Percentiles rank a stretch among this genome's conserved stretches.
Evolutionary conservation across 2,888 invertebrate species (phyloP).

Genomic region (Lagria hirta): DNA sequence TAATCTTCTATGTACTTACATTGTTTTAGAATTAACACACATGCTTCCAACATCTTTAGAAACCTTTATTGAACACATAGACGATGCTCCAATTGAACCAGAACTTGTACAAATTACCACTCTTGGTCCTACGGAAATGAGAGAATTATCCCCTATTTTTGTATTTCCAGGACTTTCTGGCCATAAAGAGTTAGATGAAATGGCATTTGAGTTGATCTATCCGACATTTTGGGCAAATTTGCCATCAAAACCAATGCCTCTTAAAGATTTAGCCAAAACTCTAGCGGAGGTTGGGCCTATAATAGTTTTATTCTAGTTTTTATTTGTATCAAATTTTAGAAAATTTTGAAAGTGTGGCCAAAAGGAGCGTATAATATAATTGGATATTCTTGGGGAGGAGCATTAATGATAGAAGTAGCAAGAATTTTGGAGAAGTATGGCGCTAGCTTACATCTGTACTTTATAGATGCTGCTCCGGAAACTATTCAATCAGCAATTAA

Average conservation of each 20-base stretch:
- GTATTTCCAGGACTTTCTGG: slow-evolving; percentile 51
- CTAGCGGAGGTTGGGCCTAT: slow-evolving; percentile 47
- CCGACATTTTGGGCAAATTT: slow-evolving; percentile 51
- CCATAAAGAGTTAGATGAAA: slow-evolving; percentile 38
- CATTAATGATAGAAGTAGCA: slow-evolving; percentile 79
- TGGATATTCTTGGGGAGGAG: slow-evolving; percentile 88
- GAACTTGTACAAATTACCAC: slow-evolving; percentile 48
- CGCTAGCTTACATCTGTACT: slow-evolving; percentile 63
- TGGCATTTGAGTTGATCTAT: slow-evolving; percentile 46
- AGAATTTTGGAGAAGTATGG: slow-evolving; percentile 69
- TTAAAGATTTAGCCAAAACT: slow-evolving; percentile 43
- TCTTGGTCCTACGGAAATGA: slow-evolving; percentile 45
- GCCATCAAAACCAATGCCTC: slow-evolving; percentile 38
- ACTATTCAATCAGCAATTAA: slow-evolving; percentile 62
- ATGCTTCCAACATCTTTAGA: slow-evolving; percentile 45
- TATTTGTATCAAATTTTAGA: slow-evolving; percentile 55
- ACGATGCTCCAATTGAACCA: slow-evolving; percentile 40
- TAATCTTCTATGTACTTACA: slow-evolving; percentile 1
- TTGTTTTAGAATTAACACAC: slow-evolving; percentile 43
- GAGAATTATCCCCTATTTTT: slow-evolving; percentile 51
- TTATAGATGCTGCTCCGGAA: slow-evolving; percentile 82
- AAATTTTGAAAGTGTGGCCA: slow-evolving; percentile 61
- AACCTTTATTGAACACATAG: slow-evolving; percentile 39
- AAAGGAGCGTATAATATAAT: slow-evolving; percentile 71
- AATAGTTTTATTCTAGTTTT: slow-evolving; percentile 1